A percentile compares a stretch with the other conserved stretches of the same genome.
These are phyloP conservation scores for Synergus japonicus DNA, from an alignment of 2,888 invertebrate species.

Conservation along the genomic window DNA sequence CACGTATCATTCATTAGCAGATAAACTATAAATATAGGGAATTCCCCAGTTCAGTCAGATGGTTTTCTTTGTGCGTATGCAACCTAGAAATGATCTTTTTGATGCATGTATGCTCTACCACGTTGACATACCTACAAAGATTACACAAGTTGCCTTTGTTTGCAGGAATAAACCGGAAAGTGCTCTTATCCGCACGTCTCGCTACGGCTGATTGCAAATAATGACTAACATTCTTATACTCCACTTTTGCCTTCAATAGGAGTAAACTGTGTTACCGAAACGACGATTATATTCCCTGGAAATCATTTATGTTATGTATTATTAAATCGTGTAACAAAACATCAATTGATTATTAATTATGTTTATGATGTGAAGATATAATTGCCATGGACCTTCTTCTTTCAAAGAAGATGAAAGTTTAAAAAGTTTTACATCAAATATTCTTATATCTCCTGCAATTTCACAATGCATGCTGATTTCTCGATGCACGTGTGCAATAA, in stretches of 20 bases:
- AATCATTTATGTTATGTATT: not conserved
- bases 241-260: constrained; percentile 5
- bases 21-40: not conserved
- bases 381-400: no score
- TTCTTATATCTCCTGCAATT: not conserved
- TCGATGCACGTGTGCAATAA: not conserved
- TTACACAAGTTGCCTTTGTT: constrained; percentile 40
- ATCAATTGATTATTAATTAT: not conserved
- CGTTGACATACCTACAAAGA: constrained; percentile 17
- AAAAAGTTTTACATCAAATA: not conserved
- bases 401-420: no score
- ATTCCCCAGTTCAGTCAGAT: constrained; percentile 10
- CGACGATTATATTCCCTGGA: constrained; percentile 7
- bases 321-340: no score
- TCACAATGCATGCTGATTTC: not conserved
- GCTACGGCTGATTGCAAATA: constrained; percentile 35
- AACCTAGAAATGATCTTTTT: constrained; percentile 23
- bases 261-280: constrained; percentile 17
- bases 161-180: constrained; percentile 31
- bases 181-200: constrained; percentile 38
- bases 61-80: not conserved
- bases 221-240: constrained; percentile 36
- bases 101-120: not conserved
- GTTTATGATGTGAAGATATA: no score
- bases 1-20: no score